These are phyloP conservation scores for Ammodramus savannarum DNA, from an alignment of 2,113 vertebrate species.

Conservation along the genomic window DNA sequence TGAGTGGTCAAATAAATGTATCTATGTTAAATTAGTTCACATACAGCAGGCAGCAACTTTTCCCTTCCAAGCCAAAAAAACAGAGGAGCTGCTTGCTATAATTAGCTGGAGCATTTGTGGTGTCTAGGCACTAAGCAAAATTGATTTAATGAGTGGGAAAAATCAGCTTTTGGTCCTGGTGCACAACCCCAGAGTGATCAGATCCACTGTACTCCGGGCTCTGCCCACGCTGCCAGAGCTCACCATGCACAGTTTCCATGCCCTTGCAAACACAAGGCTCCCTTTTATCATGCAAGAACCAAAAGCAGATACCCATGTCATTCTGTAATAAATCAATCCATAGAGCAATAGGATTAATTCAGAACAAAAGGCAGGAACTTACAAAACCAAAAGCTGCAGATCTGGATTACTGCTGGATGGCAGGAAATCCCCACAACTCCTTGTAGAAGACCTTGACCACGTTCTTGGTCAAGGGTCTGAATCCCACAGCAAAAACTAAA, in stretches of 20 bases:
- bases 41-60: not conserved
- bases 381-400: not conserved
- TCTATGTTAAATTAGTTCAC: not conserved
- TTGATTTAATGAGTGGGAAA: not conserved
- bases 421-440: not conserved
- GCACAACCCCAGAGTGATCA: not conserved
- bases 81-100: not conserved
- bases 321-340: not conserved
- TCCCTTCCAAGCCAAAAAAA: not conserved
- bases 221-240: not conserved
- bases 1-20: not conserved
- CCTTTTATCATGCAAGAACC: not conserved
- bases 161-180: not conserved
- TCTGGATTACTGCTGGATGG: not conserved
- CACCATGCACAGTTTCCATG: not conserved
- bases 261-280: not conserved
- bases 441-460: not conserved
- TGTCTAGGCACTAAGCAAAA: not conserved
- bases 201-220: not conserved
- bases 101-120: conserved; percentile 5
- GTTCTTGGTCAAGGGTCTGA: not conserved
- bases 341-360: not conserved
- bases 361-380: not conserved
- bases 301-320: not conserved
- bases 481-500: not conserved